Percentiles rank a stretch among this genome's conserved stretches.
Conservation (phyloP, 2,888 invertebrate genomes). For the Lagria hirta region DNA sequence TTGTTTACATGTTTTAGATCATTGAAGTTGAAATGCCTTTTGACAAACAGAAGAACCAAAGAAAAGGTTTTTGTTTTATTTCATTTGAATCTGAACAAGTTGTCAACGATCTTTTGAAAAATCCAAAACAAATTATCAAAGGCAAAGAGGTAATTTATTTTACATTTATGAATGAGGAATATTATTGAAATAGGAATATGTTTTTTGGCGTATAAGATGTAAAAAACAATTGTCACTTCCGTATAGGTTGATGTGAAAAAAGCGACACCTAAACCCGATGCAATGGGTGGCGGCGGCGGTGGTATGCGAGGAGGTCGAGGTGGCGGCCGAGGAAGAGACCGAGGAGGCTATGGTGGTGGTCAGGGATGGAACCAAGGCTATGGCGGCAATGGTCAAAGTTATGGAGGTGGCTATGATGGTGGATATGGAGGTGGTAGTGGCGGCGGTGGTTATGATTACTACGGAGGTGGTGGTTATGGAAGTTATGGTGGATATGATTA, state of each 20-base stretch:
- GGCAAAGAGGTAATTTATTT: slow-evolving; percentile 82
- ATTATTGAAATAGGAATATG: no score
- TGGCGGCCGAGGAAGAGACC: slow-evolving; percentile 67
- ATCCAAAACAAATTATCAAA: slow-evolving; percentile 89
- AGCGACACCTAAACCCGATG: slow-evolving; percentile 88
- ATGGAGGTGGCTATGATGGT: slow-evolving; percentile 73
- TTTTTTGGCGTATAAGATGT: no score
- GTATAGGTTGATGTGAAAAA: slow-evolving; percentile 87
- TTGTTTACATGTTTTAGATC: slow-evolving; percentile 80
- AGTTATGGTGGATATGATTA: slow-evolving; percentile 81
- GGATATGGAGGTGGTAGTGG: no score
- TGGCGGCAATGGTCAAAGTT: slow-evolving; percentile 52
- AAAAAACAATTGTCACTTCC: slow-evolving; percentile 2
- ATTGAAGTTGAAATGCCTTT: slow-evolving; percentile 96
- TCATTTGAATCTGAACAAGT: slow-evolving; percentile 96
- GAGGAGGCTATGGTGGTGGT: slow-evolving; percentile 64
- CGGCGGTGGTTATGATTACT: slow-evolving; percentile 67
- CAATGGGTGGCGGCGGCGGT: slow-evolving; percentile 61
- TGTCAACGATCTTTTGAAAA: slow-evolving; percentile 87
- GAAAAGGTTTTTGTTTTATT: slow-evolving; percentile 96
- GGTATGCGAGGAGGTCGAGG: slow-evolving; percentile 59
- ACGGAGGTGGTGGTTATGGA: slow-evolving; percentile 74
- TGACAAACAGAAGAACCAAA: slow-evolving; percentile 94
- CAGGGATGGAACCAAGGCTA: slow-evolving; percentile 65
- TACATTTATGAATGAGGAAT: no score